Evolutionary conservation across 2,888 invertebrate genomes (phyloP).

Genomic region (Melikaiella ostensackeni): DNA sequence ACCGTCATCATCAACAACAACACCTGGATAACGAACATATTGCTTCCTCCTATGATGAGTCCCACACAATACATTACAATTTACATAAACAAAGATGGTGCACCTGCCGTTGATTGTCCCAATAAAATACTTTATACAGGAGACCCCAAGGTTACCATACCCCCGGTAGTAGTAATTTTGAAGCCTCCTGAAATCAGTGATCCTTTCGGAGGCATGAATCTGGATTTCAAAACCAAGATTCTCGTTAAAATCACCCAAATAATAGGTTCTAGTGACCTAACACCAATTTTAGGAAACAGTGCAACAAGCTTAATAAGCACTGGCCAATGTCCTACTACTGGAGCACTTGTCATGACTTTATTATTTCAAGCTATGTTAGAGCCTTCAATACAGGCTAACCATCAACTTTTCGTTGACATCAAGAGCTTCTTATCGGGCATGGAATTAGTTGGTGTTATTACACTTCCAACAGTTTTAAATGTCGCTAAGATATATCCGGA

Average conservation of each 20-base stretch:
- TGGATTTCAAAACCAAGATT: constrained; percentile 37
- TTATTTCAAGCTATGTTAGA: constrained; percentile 44
- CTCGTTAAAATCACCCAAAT: constrained; percentile 40
- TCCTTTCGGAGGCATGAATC: neutral
- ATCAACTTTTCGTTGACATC: constrained; percentile 4
- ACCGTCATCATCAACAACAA: neutral
- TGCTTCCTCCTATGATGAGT: constrained; percentile 3
- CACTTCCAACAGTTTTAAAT: constrained; percentile 48
- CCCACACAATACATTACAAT: neutral
- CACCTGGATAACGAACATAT: neutral
- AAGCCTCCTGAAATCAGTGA: neutral
- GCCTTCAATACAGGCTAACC: constrained; percentile 34
- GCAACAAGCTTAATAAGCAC: neutral
- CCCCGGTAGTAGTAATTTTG: neutral
- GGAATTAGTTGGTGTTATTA: constrained; percentile 49
- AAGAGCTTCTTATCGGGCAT: constrained; percentile 24
- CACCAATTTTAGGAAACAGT: constrained; percentile 45
- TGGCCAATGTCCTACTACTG: constrained; percentile 48
- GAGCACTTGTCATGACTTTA: constrained; percentile 50
- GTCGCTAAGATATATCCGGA: neutral
- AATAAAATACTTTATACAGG: neutral
- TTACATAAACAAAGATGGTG: neutral
- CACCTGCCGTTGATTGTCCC: neutral
- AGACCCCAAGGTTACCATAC: neutral
- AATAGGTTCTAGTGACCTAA: constrained; percentile 47